Base-by-base conservation (phyloP, 2,797 vertebrate genomes). In the Sebastes iracundus region DNA sequence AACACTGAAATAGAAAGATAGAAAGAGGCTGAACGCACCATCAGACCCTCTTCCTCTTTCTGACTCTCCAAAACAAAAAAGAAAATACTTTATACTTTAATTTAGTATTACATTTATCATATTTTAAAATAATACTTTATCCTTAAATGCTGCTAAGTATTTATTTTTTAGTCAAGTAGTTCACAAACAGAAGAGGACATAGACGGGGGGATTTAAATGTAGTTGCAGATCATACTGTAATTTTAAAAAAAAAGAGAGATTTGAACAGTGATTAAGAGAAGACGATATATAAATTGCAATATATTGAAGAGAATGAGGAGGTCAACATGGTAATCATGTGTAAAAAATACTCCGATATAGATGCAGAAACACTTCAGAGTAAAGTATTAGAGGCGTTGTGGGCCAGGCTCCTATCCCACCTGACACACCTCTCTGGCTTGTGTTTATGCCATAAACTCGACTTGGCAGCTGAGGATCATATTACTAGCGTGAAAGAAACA, bases 391-490 rank as follows among this genome's bases (percentile, higher is more conserved):
- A 75, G 69, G 79, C 72, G 68, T 56, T 72, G 58, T 30, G 68
- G 76, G 71, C 86, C 68, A 74, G 66, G 85, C 66, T 75, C 52
- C 18, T 22, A 80, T 86, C 72, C 63, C 72, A 58, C 9, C 67
- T 85, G 90, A 91, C 88, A 88, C 83, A 88, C 87, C 84, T 93
- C 89, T 80, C 65, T 53, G 82, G 87, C 80, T 76, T 85, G 80
- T 86, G 82, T 85, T 91, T 58, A 84, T 81, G 80, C 82, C 83
- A 87, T 90, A 86, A 94, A 94, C 87, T 83, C 69, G 79, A 79
- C 78, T 91, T 94, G 90, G 92, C 92, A 94, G 91, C 88, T 86
- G 76, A 83, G 80, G 85, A 90, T 93, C 87, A 88, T 42, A 84
- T 90, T 90, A 86, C 88, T 72, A 87, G 72, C 83, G 63, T 87